Evolutionary conservation across 1,140 invertebrate genomes (phyloP).

Genomic region (Magallana ariakensis): DNA sequence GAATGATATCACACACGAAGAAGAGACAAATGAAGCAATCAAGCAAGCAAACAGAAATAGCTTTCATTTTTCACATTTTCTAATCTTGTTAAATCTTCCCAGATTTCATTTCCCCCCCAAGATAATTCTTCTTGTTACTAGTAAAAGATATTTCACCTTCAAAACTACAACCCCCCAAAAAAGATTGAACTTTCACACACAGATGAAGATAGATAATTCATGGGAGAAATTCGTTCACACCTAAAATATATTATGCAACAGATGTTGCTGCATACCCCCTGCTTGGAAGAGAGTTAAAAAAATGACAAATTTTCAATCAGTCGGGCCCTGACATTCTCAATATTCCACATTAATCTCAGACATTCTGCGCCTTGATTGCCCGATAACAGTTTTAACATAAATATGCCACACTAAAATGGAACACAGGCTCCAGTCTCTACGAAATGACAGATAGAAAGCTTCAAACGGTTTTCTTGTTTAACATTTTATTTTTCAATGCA

Average conservation of each 20-base stretch:
- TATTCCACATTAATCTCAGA: conserved; percentile 22
- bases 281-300: neutral
- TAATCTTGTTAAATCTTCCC: neutral
- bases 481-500: conserved; percentile 5
- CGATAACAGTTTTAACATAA: conserved; percentile 25
- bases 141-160: neutral
- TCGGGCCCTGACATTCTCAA: neutral
- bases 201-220: neutral
- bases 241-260: neutral
- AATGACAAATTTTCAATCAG: conserved; percentile 23
- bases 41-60: no score
- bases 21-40: no score
- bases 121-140: neutral
- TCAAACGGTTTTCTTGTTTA: conserved; percentile 11
- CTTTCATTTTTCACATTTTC: neutral
- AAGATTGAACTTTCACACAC: neutral
- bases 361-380: conserved; percentile 5
- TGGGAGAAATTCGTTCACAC: neutral
- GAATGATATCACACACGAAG: no score
- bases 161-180: neutral
- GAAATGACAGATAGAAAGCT: neutral
- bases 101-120: neutral
- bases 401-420: conserved; percentile 33
- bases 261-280: conserved; percentile 22
- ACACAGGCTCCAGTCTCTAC: neutral